Percentiles rank a stretch among this genome's conserved stretches.
phyloP scores from a whole-genome alignment of 2,888 invertebrate genomes.

The Drosophila infuscata region DNA sequence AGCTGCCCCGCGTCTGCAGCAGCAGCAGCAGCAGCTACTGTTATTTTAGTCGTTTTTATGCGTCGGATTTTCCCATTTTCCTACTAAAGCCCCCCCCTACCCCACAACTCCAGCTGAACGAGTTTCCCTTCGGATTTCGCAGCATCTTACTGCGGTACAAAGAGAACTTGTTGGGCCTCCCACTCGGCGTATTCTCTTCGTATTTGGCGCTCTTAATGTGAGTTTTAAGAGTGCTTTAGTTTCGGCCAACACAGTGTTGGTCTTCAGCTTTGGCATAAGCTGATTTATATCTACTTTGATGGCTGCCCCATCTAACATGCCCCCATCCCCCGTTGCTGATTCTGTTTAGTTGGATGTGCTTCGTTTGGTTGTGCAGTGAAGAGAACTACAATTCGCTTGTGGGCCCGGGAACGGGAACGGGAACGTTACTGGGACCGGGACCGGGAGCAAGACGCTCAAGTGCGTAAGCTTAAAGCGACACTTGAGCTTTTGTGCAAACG shows the following conservation, averaged over 20 bases:
- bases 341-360: slow-evolving; percentile 9
- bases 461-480: slow-evolving; percentile 32
- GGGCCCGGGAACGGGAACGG: not conserved
- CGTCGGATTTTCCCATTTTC: slow-evolving; percentile 48
- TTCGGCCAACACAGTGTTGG: not conserved
- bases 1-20: slow-evolving; percentile 11
- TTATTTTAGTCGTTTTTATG: slow-evolving; percentile 60
- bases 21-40: slow-evolving; percentile 34
- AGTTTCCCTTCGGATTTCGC: slow-evolving; percentile 49
- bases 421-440: not conserved
- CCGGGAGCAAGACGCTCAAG: slow-evolving; percentile 5
- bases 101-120: slow-evolving; percentile 16
- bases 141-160: slow-evolving; percentile 28
- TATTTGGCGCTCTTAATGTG: slow-evolving; percentile 44
- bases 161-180: slow-evolving; percentile 34
- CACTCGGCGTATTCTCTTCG: slow-evolving; percentile 38
- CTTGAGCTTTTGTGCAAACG: slow-evolving; percentile 29
- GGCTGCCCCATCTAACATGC: not conserved
- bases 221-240: slow-evolving; percentile 28
- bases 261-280: slow-evolving; percentile 8
- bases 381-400: slow-evolving; percentile 4
- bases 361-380: slow-evolving; percentile 5
- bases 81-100: slow-evolving; percentile 2
- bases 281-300: slow-evolving; percentile 38
- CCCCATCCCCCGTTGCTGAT: not conserved